Evolutionary conservation across 2,797 vertebrate species (phyloP).

Genomic region (Squalus acanthias): DNA sequence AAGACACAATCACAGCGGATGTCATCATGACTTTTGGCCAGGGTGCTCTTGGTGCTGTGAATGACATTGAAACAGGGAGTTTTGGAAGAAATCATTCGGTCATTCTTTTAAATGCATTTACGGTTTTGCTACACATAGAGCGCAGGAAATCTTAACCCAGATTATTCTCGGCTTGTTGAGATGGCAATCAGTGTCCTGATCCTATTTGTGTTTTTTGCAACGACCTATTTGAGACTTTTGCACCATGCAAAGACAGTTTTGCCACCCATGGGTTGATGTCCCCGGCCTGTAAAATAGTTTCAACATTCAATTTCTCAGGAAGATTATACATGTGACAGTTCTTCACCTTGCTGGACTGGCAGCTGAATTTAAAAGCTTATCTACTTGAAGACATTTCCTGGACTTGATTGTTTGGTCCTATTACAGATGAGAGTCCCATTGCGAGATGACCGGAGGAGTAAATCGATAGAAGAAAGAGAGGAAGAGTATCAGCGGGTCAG

Average conservation of each 20-base stretch:
- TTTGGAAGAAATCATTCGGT: not conserved
- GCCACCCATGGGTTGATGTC: not conserved
- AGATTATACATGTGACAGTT: not conserved
- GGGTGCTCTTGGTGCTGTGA: not conserved
- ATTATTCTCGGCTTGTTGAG: not conserved
- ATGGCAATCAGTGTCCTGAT: not conserved
- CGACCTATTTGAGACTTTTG: not conserved
- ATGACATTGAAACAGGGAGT: not conserved
- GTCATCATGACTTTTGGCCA: not conserved
- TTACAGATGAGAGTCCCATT: conserved; percentile 93
- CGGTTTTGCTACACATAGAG: not conserved
- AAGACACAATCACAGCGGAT: not conserved
- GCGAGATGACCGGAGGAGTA: conserved; percentile 95
- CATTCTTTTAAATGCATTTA: not conserved
- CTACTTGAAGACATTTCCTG: not conserved
- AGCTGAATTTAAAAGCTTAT: not conserved
- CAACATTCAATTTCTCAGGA: not conserved
- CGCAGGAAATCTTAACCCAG: not conserved
- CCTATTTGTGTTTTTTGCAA: not conserved
- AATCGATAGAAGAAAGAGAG: conserved; percentile 97
- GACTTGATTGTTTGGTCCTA: conserved; percentile 44
- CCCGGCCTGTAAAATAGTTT: not conserved
- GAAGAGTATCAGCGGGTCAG: conserved; percentile 97
- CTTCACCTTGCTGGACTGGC: not conserved
- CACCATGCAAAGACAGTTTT: not conserved